Evolutionary conservation across 1,140 invertebrate genomes (phyloP), one percentile per base, ranked within the genome.

Genomic region (Zaprionus gabonicus): DNA sequence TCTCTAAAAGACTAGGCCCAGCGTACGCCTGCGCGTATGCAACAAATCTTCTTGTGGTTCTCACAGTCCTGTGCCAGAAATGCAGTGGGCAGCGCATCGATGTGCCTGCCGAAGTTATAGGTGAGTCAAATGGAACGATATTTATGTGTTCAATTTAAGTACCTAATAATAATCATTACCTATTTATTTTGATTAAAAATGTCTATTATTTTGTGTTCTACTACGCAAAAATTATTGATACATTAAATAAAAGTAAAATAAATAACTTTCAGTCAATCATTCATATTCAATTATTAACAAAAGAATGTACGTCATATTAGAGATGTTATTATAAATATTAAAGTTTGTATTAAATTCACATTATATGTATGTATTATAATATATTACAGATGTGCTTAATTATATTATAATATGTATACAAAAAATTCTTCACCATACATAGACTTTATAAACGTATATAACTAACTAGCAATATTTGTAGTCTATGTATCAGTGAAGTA

Each of bases 51-150:
- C 12, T 68, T 4, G 44, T 91, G 49, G 25, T 80, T 5, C 17
- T 91, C 20, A 55, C 78, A 55, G 57, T 90, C 10, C 82, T 92
- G 82, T 91, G 87, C 80, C 82, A 84, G 31, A 80, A 71, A 60
- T 82, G 80, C 69, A 62, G 67, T 65, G 38, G 66, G 51, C 81
- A 83, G 51, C 71, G 82, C 49, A 67, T 90, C 51, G 91, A 92
- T 34, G 84, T 80, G n/a, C 88, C 85, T 58, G 78, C 82, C 3
- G 91, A 92, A 76, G 91, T 87, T 0, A 84, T 91, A 63, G 86
- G 91, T 92, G 77, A 91, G 91, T 80, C 7, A 10, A 15, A 31
- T 2, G 0, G 7, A 10, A 31, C 9, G 9, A 9, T 31, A 10
- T 2, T 31, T 10, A 31, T 31, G 3, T 31, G 2, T 31, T 9